Base-by-base conservation (phyloP, 2,888 invertebrate genomes). In the Polia nebulosa region DNA sequence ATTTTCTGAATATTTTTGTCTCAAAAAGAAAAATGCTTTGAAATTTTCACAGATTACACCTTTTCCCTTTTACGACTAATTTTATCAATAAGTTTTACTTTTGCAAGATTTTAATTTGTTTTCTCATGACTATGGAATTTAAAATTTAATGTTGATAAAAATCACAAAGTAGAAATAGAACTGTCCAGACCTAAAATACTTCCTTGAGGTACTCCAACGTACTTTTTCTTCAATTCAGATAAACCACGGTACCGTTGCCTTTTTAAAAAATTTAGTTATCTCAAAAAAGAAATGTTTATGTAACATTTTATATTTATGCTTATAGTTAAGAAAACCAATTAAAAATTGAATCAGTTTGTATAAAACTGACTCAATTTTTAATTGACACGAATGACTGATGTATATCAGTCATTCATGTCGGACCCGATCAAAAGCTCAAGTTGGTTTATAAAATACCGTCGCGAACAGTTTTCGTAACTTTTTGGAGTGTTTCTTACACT, bases 201-300 rank as follows among this genome's bases (percentile, higher is more conserved):
- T 17, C 36, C 57, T 57, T 36, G 60, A 60, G 11, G 5, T 36
- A 60, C 34, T 36, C 27, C 27, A 56, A 11, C 2, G 15, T 25
- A 34, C 6, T 8, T n/a, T 3, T 22, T 32, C 51, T 25, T 34
- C 5, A 32, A 25, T 53, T 53, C 2, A 13, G 22, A 22, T 6
- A 8, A 53, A 7, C 9, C 22, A 51, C 17, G 20, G 17, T 17
- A 11, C 4, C 9, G 0, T 45, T 45, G 34, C 11, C 1, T 34
- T 34, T 34, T n/a, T 34, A 13, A 13, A 34, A 34, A 34, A 0
- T 13, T 22, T 47, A 20, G 9, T 47, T 20, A 15, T 22, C 25
- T 22, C 4, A 11, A 11, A 2, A 34, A 34, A 34, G 11, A 2
- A 34, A 34, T 34, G 7, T 34, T 6, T 34, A 9, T 0, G 34